Percentiles rank a stretch among this genome's conserved stretches.
Conservation (phyloP, 2,797 vertebrate species). For the Microctenopoma steveboyesi region DNA sequence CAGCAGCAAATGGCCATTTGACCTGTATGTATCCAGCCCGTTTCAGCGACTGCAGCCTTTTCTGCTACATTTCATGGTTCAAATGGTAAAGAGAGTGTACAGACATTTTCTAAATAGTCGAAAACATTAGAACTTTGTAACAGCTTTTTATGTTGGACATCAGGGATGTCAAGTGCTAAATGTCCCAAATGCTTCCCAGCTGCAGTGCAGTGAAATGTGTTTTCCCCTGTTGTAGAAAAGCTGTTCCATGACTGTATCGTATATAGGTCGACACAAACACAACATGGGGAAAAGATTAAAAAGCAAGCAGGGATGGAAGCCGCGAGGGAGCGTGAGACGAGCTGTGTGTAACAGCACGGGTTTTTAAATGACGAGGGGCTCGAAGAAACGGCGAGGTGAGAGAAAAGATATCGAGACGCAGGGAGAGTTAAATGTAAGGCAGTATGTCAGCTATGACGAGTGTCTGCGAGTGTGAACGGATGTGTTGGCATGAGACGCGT, state of each 20-base stretch:
- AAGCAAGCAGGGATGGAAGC: neutral
- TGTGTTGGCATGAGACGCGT: neutral
- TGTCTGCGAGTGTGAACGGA: neutral
- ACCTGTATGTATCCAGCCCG: neutral
- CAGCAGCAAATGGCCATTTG: neutral
- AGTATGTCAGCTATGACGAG: neutral
- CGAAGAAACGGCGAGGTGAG: neutral
- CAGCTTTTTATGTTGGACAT: conserved; percentile 11
- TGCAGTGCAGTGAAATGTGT: conserved; percentile 10
- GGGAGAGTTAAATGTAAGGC: conserved; percentile 6
- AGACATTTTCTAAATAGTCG: neutral
- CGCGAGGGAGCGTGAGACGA: neutral
- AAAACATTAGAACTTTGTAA: neutral
- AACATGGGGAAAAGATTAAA: conserved; percentile 25
- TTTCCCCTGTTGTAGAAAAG: conserved; percentile 21
- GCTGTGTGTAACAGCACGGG: conserved; percentile 12
- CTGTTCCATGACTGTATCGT: neutral
- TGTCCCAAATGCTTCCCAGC: conserved; percentile 5
- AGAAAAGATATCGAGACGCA: neutral
- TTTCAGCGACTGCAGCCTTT: neutral
- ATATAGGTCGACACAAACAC: conserved; percentile 32
- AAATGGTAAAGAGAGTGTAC: neutral
- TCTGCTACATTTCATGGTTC: neutral
- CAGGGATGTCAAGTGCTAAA: conserved; percentile 10
- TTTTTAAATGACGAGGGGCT: conserved; percentile 15